These are phyloP conservation scores for Macrotrachela quadricornifera DNA, from an alignment of 1,140 invertebrate species.

Conservation along the genomic window DNA sequence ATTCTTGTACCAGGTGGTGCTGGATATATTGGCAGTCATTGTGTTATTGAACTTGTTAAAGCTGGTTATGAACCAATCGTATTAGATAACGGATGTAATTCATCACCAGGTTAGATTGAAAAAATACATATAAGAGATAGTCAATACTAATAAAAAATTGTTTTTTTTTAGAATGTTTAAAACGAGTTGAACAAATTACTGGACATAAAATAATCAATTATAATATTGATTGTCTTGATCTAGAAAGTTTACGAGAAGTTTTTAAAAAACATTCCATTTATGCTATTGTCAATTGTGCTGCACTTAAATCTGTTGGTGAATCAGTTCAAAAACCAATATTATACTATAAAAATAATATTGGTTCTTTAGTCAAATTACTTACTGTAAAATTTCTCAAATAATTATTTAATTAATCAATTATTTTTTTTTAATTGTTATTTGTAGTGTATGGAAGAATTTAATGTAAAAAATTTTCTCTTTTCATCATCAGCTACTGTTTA, in stretches of 20 bases:
- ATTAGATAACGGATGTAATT: conserved; percentile 39
- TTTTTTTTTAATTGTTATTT: no score
- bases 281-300: conserved; percentile 91
- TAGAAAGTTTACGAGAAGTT: conserved; percentile 41
- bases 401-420: no score
- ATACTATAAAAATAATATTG: conserved; percentile 84
- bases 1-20: conserved; percentile 82
- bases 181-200: conserved; percentile 53
- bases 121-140: not conserved
- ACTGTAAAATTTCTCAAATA: conserved; percentile 19
- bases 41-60: conserved; percentile 62
- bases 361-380: conserved; percentile 35
- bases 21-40: conserved; percentile 88
- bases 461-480: conserved; percentile 60
- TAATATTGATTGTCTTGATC: conserved; percentile 51
- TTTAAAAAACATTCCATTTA: conserved; percentile 62
- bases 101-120: conserved; percentile 26
- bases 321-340: conserved; percentile 68
- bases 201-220: conserved; percentile 53
- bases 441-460: conserved; percentile 56
- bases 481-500: conserved; percentile 89
- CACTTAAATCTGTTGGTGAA: conserved; percentile 89
- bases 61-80: conserved; percentile 47
- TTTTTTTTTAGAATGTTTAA: conserved; percentile 20
- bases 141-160: not conserved